A percentile compares a stretch with the other conserved stretches of the same genome.
Evolutionary conservation across 2,113 vertebrate species (phyloP).

Genomic region (Planiliza haematocheilus): DNA sequence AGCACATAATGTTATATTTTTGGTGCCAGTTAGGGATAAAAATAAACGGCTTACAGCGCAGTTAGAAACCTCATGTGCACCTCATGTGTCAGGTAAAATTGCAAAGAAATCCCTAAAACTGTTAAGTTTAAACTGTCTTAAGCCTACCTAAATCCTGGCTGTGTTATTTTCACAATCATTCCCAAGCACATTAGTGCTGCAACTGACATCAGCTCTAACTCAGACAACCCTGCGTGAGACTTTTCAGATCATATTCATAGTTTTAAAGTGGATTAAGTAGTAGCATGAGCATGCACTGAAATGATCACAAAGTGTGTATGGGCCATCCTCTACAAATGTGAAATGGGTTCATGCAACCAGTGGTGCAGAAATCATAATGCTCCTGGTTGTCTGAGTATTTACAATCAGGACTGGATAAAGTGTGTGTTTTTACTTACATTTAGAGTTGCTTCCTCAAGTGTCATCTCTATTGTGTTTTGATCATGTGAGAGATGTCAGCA

Average conservation of each 20-base stretch:
- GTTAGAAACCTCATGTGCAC: conserved; percentile 29
- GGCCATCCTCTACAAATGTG: conserved; percentile 1
- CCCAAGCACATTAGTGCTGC: conserved; percentile 8
- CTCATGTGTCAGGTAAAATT: conserved; percentile 39
- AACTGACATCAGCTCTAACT: conserved; percentile 11
- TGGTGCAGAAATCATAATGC: not conserved
- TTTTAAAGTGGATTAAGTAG: not conserved
- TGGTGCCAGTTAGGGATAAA: conserved; percentile 10
- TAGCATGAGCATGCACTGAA: not conserved
- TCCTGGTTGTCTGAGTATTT: not conserved
- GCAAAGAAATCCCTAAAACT: conserved; percentile 27
- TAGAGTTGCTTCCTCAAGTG: not conserved
- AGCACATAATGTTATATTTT: not conserved
- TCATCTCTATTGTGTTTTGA: not conserved
- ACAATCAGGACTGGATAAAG: not conserved
- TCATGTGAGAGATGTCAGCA: conserved; percentile 3
- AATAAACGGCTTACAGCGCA: conserved; percentile 14
- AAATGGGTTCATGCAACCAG: not conserved
- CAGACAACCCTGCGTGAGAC: not conserved
- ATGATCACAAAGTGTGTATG: not conserved
- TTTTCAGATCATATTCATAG: conserved; percentile 8
- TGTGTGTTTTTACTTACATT: too few species aligned
- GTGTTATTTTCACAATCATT: conserved; percentile 29
- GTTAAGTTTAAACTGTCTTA: conserved; percentile 7
- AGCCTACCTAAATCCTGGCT: conserved; percentile 1